Base-by-base conservation (phyloP, 2,113 vertebrate genomes). In the Grallaria varia region DNA sequence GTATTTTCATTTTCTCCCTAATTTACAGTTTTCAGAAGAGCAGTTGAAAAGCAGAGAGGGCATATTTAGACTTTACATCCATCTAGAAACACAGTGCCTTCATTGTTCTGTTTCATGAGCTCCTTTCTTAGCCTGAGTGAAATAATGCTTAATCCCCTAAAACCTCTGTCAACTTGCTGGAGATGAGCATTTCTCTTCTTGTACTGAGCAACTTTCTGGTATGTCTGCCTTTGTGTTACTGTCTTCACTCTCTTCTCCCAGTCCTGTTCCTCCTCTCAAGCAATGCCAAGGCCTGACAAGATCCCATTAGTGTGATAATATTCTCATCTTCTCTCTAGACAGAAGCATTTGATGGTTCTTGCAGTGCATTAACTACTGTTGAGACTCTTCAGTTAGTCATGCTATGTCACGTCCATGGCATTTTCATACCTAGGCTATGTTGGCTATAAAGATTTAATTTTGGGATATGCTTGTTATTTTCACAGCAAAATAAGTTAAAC, bases 61-160 rank as follows among this genome's bases (percentile, higher is more conserved):
- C 79, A 68, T 86, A 94, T 95, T 95, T 93, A 90, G 83, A 95
- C 95, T n/a, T n/a, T 93, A 28, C 39, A 63, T 52, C 47, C 35
- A 74, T 50, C 50, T 47, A 71, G 49, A 94, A 66, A 39, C 63
- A 80, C n/a, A 63, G 31, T 59, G 17, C 30, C n/a, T 55, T 84
- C 63, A 80, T 77, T 86, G 42, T 94, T 92, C 63, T 62, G 18
- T 90, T 93, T 84, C 64, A 21, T 73, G 45, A 60, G 42, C 35
- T 47, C 50, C 56, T 85, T 92, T 90, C 55, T 83, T 81, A 84
- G 68, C 47, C 50, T 66, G 52, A 69, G 11, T 84, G 83, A 77
- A 92, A 59, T 66, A 86, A 73, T 16, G 10, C 39, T 92, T 90
- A 89, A 74, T 80, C 68, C 71, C 49, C 30, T 77, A 5, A 59